A percentile compares a stretch with the other conserved stretches of the same genome.
Evolutionary conservation across 2,113 vertebrate genomes (phyloP).

Genomic region (Lasiurus cinereus): DNA sequence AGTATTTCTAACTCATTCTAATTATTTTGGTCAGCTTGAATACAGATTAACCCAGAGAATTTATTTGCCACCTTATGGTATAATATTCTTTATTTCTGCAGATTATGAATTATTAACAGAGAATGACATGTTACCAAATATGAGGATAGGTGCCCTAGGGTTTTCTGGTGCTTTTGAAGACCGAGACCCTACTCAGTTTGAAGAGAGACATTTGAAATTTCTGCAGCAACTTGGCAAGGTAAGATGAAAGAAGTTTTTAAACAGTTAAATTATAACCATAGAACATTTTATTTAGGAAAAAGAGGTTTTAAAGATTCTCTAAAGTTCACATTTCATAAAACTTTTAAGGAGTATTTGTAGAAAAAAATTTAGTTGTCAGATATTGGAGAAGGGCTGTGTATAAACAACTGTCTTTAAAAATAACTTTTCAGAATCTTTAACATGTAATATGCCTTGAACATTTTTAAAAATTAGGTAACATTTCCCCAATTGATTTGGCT

Average conservation of each 20-base stretch:
- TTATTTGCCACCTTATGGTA: conserved; percentile 11
- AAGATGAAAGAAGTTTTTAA: conserved; percentile 59
- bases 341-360: conserved; percentile 29
- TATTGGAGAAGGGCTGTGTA: not conserved
- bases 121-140: conserved; percentile 94
- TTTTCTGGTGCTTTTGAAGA: conserved; percentile 93
- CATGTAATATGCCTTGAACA: not conserved
- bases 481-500: not conserved
- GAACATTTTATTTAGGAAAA: conserved; percentile 44
- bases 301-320: not conserved
- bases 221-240: conserved; percentile 98
- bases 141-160: conserved; percentile 90
- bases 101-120: conserved; percentile 97
- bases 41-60: conserved; percentile 19
- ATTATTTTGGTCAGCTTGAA: conserved; percentile 55
- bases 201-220: conserved; percentile 98
- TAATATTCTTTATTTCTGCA: conserved; percentile 78
- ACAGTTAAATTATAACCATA: not conserved
- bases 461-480: conserved; percentile 1
- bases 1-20: conserved; percentile 48
- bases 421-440: conserved; percentile 16
- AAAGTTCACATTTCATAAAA: not conserved
- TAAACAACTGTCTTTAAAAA: conserved; percentile 21
- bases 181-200: conserved; percentile 95
- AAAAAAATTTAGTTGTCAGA: not conserved